phyloP scores from a whole-genome alignment of 1,140 invertebrate species.

The Zaprionus lachaisei region DNA sequence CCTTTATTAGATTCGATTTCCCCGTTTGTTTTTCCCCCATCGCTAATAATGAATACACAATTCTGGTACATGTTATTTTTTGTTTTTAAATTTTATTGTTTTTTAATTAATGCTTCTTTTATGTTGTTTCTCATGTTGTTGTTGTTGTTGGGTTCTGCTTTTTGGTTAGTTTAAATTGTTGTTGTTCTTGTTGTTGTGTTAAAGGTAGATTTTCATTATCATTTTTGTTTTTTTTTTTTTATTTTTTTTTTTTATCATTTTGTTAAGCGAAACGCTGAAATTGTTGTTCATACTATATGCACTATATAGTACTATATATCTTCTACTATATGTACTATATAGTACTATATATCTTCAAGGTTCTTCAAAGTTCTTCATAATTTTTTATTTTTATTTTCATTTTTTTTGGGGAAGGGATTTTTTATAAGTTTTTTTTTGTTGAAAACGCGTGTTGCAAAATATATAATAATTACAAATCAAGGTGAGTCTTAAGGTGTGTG shows the following conservation, averaged over 20 bases:
- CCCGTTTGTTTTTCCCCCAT: not conserved
- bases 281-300: slow-evolving; percentile 53
- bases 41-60: slow-evolving; percentile 1
- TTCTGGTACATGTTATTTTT: slow-evolving; percentile 54
- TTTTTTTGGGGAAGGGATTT: slow-evolving; percentile 21
- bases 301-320: slow-evolving; percentile 34
- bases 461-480: slow-evolving; percentile 47
- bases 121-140: slow-evolving; percentile 56
- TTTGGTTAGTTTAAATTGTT: slow-evolving; percentile 61
- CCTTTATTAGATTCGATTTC: not conserved
- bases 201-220: slow-evolving; percentile 54
- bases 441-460: slow-evolving; percentile 18
- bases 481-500: slow-evolving; percentile 33
- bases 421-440: not conserved
- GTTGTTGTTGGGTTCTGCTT: slow-evolving; percentile 40
- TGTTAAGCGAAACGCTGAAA: slow-evolving; percentile 72
- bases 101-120: slow-evolving; percentile 68
- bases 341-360: slow-evolving; percentile 17
- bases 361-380: slow-evolving; percentile 26
- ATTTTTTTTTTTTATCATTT: slow-evolving; percentile 5
- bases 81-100: slow-evolving; percentile 80
- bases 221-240: not conserved
- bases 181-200: slow-evolving; percentile 37
- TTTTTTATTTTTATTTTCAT: slow-evolving; percentile 6
- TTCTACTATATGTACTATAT: slow-evolving; percentile 11